Base-by-base conservation (phyloP, 2,113 vertebrate genomes). In the Actenoides lindsayi region DNA sequence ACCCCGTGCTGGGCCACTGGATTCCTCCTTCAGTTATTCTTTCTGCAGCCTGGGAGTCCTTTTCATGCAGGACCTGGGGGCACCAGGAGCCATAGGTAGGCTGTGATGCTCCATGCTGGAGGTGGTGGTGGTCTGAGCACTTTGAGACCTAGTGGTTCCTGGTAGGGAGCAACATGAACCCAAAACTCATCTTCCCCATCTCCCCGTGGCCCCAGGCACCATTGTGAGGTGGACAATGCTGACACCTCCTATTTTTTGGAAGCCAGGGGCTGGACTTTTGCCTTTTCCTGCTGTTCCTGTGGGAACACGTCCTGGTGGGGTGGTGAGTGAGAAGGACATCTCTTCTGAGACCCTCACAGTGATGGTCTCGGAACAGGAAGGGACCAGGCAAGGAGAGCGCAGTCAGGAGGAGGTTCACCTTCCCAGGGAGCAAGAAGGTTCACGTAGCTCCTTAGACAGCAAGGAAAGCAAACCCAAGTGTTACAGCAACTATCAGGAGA, bases 1-100 rank as follows among this genome's bases (percentile, higher is more conserved):
- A 35, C 8, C 20, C 41, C 31, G 2, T 0, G 1, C 16, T 51
- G 30, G 13, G 5, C 10, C 3, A 0, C 57, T 25, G 50, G 50
- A 12, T 81, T 65, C 28, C 14, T 51, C 81, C 31, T 93, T 48
- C 16, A 3, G 4, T 6, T 57, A 57, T n/a, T 24, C 30, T 89
- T 73, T 42, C 37, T 30, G 3, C 10, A 8, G 6, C 37, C 83
- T 64, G 44, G 62, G 89, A 68, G 28, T 16, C 5, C 44, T 62
- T 80, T 60, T 35, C n/a, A 23, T 21, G 46, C 42, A 60, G 74
- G 78, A 42, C 12, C 1, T 0, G 5, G 27, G 24, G 46, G n/a
- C 33, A 77, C 6, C 60, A 48, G 74, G 33, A 78, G 37, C 69
- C 20, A 0, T 0, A 11, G 64, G 39, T 1, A 4, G 68, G 81